Base-by-base conservation (phyloP, 2,113 vertebrate genomes). In the Vireo altiloquus region DNA sequence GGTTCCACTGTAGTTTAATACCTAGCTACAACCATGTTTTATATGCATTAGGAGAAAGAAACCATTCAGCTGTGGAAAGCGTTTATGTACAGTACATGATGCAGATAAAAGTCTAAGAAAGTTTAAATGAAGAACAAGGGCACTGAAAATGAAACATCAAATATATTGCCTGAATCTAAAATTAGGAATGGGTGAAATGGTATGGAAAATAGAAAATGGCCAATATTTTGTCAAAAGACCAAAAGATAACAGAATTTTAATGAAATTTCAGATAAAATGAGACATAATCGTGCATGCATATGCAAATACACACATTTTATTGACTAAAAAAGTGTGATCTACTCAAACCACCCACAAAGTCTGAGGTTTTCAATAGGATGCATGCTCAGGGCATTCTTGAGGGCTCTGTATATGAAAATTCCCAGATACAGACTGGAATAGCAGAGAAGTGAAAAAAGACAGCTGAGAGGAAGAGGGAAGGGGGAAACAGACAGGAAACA, bases 1-100 rank as follows among this genome's bases (percentile, higher is more conserved):
- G 46, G 79, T 95, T 95, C 95, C 85, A 87, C 83, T 96, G 92
- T 94, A 96, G 97, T 97, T 97, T 96, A 97, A 97, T 96, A 94
- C 82, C 90, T 87, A 96, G 95, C 89, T 95, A 92, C 95, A 90
- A 91, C 86, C 80, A 95, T 94, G 91, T 95, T 98, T 97, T 96
- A 95, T 93, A 96, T 95, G 93, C 92, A 92, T 96, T 95, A 95
- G 71, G 81, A 97, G 97, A 94, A 97, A 96, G 96, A 94, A 97
- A 94, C 87, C 90, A 78, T 95, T 97, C 90, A 87, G 89, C 93
- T 95, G 93, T 91, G 94, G 95, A 97, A 97, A 95, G 87, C 74
- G 56, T 97, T 92, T 97, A 96, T 95, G 95, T 97, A 97, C 85
- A 94, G 91, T 92, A 91, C 94, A 95, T 89, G 94, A 97, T 96